Percentiles rank a stretch among this genome's conserved stretches.
Evolutionary conservation across 2,113 vertebrate species (phyloP).

Genomic region (Poeciliopsis turrubarensis): DNA sequence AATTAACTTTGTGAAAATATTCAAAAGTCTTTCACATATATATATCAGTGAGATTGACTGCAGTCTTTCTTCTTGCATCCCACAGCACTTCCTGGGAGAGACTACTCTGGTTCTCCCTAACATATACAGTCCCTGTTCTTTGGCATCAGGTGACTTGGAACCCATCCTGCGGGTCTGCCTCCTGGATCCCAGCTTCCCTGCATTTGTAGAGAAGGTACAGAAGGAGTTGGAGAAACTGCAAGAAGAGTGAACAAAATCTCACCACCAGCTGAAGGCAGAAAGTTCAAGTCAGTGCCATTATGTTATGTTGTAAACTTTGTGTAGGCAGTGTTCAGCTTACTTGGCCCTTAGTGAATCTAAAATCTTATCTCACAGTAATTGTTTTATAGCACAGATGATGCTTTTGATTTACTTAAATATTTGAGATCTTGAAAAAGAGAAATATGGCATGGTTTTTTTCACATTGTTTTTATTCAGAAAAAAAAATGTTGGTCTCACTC

Average conservation of each 20-base stretch:
- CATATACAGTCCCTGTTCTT: slow-evolving; percentile 49
- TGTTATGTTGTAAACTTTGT: slow-evolving; percentile 31
- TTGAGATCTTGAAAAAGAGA: slow-evolving; percentile 7
- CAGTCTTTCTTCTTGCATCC: slow-evolving; percentile 16
- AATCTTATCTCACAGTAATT: slow-evolving; percentile 25
- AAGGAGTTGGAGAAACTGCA: slow-evolving; percentile 83
- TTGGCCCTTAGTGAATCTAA: slow-evolving; percentile 22
- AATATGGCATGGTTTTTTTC: slow-evolving; percentile 35
- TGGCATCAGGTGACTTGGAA: slow-evolving; percentile 76
- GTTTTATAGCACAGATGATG: slow-evolving; percentile 9
- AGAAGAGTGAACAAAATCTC: slow-evolving; percentile 67
- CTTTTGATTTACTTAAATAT: slow-evolving; percentile 1
- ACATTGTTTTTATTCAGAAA: slow-evolving; percentile 87
- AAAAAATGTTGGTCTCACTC: slow-evolving; percentile 90
- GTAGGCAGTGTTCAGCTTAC: slow-evolving; percentile 45
- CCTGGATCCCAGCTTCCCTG: slow-evolving; percentile 88
- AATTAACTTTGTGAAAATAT: too few relatives aligned
- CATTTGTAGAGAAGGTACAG: slow-evolving; percentile 90
- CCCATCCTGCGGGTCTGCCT: slow-evolving; percentile 86
- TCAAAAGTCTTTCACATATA: not conserved
- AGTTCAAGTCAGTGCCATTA: slow-evolving; percentile 46
- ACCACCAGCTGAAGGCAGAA: slow-evolving; percentile 34
- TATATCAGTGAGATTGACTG: not conserved
- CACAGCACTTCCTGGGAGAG: slow-evolving; percentile 81
- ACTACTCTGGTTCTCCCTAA: slow-evolving; percentile 63